Conservation (phyloP, 2,888 invertebrate species). For the Acutogordius australiensis region DNA sequence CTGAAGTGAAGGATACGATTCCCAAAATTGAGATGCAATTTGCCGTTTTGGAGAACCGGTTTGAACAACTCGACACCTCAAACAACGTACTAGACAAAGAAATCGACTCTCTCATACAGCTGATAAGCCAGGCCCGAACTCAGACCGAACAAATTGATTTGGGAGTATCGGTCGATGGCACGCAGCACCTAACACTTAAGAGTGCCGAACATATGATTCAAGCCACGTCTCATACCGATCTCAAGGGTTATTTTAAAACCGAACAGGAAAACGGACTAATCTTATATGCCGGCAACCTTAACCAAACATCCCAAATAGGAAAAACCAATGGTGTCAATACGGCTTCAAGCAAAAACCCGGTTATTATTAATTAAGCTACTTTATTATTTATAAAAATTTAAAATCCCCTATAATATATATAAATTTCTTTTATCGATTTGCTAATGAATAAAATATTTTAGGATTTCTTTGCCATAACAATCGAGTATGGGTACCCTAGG, state of each 20-base stretch:
- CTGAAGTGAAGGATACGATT: background rate
- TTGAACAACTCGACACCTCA: background rate
- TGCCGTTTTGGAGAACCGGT: background rate
- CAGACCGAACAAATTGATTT: background rate
- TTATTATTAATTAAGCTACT: too few species aligned
- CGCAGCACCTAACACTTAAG: slow-evolving; percentile 28
- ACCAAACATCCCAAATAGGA: too few species aligned
- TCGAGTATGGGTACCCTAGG: slow-evolving; percentile 45
- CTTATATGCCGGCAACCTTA: slow-evolving; percentile 67
- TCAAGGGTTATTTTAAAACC: slow-evolving; percentile 63
- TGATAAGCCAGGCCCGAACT: background rate
- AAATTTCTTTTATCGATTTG: too few species aligned
- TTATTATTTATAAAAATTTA: too few species aligned
- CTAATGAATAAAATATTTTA: too few species aligned
- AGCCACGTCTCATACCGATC: slow-evolving; percentile 52
- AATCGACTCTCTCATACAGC: background rate
- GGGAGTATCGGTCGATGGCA: background rate
- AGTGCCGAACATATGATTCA: slow-evolving; percentile 53
- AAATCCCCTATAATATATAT: too few species aligned
- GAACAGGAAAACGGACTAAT: slow-evolving; percentile 41
- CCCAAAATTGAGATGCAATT: background rate
- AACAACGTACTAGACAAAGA: background rate
- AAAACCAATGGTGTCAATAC: too few species aligned
- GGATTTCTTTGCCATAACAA: slow-evolving; percentile 63
- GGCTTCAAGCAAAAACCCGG: too few species aligned